Evolutionary conservation across 2,888 invertebrate genomes (phyloP).

Genomic region (Dorcus hopei): DNA sequence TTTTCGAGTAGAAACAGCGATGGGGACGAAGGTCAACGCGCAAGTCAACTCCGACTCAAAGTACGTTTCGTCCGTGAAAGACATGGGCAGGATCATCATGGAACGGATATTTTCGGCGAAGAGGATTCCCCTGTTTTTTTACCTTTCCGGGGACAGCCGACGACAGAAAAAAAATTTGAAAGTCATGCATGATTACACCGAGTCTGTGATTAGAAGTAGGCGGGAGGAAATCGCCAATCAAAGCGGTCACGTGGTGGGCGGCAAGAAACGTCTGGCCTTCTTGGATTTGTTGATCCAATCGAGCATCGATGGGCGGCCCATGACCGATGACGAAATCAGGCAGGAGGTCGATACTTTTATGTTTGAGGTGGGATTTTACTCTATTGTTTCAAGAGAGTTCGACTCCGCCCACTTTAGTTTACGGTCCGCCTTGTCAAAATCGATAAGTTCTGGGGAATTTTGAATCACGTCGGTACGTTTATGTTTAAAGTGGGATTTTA

Average conservation of each 20-base stretch:
- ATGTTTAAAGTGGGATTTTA: conserved; percentile 20
- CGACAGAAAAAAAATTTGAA: conserved; percentile 52
- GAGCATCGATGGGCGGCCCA: conserved; percentile 44
- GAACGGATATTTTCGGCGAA: conserved; percentile 44
- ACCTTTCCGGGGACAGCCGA: conserved; percentile 57
- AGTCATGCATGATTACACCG: conserved; percentile 55
- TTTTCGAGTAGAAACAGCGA: conserved; percentile 67
- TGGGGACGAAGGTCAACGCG: conserved; percentile 74
- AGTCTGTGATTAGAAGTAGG: conserved; percentile 55
- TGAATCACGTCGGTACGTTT: conserved; percentile 9
- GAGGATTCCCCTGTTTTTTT: conserved; percentile 51
- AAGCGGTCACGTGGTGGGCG: neutral
- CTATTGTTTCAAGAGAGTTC: no score
- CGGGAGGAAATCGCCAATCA: conserved; percentile 22
- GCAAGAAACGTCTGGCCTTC: conserved; percentile 22
- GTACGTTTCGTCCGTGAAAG: conserved; percentile 72
- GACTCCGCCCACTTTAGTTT: neutral
- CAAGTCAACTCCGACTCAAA: conserved; percentile 65
- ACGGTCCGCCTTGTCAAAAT: no score
- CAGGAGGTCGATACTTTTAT: conserved; percentile 26
- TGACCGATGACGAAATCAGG: conserved; percentile 60
- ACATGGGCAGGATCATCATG: conserved; percentile 38
- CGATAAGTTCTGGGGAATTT: no score
- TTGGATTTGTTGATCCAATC: conserved; percentile 21
- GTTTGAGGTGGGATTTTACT: conserved; percentile 17